Percentiles rank a stretch among this genome's conserved stretches.
Conservation (phyloP, 2,888 invertebrate species). For the Tenodera sinensis region DNA sequence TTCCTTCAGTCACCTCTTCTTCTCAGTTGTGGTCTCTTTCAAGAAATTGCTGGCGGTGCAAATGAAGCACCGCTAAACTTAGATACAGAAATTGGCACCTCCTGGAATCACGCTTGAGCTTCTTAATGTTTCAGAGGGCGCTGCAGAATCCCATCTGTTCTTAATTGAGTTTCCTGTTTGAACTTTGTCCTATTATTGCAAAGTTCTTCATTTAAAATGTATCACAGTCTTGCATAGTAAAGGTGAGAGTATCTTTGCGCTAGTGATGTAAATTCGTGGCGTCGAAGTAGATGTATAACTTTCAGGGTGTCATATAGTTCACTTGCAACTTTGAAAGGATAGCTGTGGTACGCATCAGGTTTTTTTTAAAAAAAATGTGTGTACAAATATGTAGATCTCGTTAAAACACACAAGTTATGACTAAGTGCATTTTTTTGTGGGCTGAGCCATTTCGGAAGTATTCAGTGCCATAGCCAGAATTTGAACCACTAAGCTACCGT, state of each 20-base stretch:
- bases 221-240: not conserved
- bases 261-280: not conserved
- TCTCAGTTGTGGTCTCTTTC: not conserved
- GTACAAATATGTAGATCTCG: too few relatives aligned
- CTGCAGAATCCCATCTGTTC: not conserved
- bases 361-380: too few relatives aligned
- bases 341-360: too few relatives aligned
- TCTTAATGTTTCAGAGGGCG: not conserved
- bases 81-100: not conserved
- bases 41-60: not conserved
- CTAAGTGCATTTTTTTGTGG: too few relatives aligned
- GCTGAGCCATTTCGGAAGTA: too few relatives aligned
- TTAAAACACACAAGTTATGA: too few relatives aligned
- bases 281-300: too few relatives aligned
- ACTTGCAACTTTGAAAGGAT: too few relatives aligned
- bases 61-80: not conserved
- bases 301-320: too few relatives aligned
- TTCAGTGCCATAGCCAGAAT: too few relatives aligned
- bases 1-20: not conserved
- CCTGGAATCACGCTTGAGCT: not conserved
- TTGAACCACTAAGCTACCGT: too few relatives aligned
- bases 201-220: not conserved
- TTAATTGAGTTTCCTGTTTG: not conserved
- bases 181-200: not conserved
- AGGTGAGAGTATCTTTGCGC: not conserved